phyloP scores from a whole-genome alignment of 1,140 invertebrate species.

The Nomia melanderi region DNA sequence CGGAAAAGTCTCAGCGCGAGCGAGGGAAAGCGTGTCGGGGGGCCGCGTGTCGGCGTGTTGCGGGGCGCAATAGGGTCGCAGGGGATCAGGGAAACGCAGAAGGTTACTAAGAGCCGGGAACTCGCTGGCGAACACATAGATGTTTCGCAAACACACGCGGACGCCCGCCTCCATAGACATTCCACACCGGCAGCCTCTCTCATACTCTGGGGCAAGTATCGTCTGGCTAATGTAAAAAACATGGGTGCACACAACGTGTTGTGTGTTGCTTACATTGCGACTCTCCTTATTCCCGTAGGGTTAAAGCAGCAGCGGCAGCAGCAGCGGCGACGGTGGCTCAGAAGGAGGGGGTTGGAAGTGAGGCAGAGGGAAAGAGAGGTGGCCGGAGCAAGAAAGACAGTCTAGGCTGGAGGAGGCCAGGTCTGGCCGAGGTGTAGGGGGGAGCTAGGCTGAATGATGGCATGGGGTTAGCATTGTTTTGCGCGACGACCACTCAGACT shows the following conservation, averaged over 20 bases:
- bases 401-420: conserved; percentile 23
- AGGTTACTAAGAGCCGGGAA: conserved; percentile 51
- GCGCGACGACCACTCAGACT: conserved; percentile 70
- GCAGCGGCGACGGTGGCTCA: too few relatives aligned
- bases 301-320: conserved; percentile 37
- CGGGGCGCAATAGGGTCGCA: conserved; percentile 40
- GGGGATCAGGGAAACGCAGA: conserved; percentile 45
- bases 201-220: conserved; percentile 71
- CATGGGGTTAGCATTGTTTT: conserved; percentile 70
- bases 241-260: conserved; percentile 72
- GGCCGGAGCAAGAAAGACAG: too few relatives aligned
- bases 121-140: conserved; percentile 47
- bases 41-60: conserved; percentile 7
- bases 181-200: conserved; percentile 56
- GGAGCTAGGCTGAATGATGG: conserved; percentile 37
- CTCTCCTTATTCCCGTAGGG: conserved; percentile 70
- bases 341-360: conserved; percentile 10
- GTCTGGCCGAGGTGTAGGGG: not conserved
- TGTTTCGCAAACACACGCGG: conserved; percentile 50
- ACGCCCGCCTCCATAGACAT: conserved; percentile 45
- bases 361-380: too few relatives aligned
- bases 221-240: conserved; percentile 80
- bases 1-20: not conserved
- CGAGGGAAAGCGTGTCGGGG: not conserved
- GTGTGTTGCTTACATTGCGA: conserved; percentile 73